Evolutionary conservation across 2,797 vertebrate species (phyloP), one percentile per base, ranked within the genome.

Genomic region (Pachyuromys duprasi): DNA sequence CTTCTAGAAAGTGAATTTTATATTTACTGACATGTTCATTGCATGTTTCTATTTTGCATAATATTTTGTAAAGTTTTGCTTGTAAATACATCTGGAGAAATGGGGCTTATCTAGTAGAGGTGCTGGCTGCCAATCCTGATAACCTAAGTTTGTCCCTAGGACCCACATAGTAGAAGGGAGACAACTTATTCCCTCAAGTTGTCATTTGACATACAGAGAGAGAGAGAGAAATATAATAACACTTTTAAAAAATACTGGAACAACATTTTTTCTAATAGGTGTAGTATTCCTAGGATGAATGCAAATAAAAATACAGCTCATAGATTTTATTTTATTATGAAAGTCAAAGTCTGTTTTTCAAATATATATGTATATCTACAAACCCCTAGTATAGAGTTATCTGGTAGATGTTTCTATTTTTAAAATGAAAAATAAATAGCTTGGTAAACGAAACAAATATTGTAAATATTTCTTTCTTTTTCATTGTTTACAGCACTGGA

Each of bases 1-100:
- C 63, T 90, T 91, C 69, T 96, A 94, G 86, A 95, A 97, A 95
- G 89, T 89, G 92, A 36, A 94, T 79, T 91, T 95, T 96, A 28
- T 55, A 20, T 89, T 88, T 87, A 92, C 18, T 94, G 53, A 63
- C 80, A 82, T 84, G 28, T 67, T 97, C 3, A 78, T 86, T 86
- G 15, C 2, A 45, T 78, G 31, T 96, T 94, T 33, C 11, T 26
- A 76, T 94, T 93, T 94, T 63, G 72, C 31, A 92, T 89, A 78
- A 42, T 74, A 74, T 63, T 95, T 93, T 96, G 8, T 92, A 92
- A 94, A 95, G 11, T n/a, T 92, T 89, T 96, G 11, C 24, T 11
- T 80, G 3, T 95, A 67, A 93, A 74, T 22, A 49, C 7, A 90
- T 87, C 17, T 89, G 90, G 67, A 72, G 24, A 87, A 53, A 86